Base-by-base conservation (phyloP, 2,113 vertebrate species). In the Sinocyclocheilus maitianheensis region DNA sequence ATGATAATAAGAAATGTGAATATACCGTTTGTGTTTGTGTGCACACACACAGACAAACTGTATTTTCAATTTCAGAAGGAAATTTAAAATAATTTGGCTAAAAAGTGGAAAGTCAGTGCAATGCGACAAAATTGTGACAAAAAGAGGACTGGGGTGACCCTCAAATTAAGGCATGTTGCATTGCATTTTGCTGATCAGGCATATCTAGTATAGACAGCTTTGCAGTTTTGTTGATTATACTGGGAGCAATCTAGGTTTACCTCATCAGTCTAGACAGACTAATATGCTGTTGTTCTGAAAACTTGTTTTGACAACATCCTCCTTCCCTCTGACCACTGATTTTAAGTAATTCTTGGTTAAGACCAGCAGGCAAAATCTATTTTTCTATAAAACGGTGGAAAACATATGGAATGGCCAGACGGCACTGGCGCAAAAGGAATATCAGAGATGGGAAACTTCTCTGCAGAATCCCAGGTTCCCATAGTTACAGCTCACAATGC, bases 261-360 rank as follows among this genome's bases (percentile, higher is more conserved):
- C 72, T 48, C 22, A 75, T 75, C 72, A 24, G 71, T 46, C 71
- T 75, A 75, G 40, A 75, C 71, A 46, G 37, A 51, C 43, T 48
- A 76, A 26, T n/a, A 22, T n/a, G 22, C 22, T 7, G 20, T n/a
- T 74, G 71, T 74, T 43, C 24, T 76, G 13, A 76, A 76, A 24
- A 48, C 40, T 48, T 46, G 22, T 48, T 60, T 62, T n/a, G 43
- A 75, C 74, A 26, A 16, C 74, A 24, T 4, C 74, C 24, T 51
- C 74, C 40, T 75, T 5, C 22, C 40, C 72, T 24, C 12, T 48
- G 12, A 43, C n/a, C 40, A 75, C 11, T 48, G 22, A 14, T 8
- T 12, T 75, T 75, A 14, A 48, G 40, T 46, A 10, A 10, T 14
- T 75, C 12, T 75, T 24, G 43, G 43, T 46, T n/a, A 1, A 75